Base-by-base conservation (phyloP, 2,797 vertebrate species). In the Picus viridis region DNA sequence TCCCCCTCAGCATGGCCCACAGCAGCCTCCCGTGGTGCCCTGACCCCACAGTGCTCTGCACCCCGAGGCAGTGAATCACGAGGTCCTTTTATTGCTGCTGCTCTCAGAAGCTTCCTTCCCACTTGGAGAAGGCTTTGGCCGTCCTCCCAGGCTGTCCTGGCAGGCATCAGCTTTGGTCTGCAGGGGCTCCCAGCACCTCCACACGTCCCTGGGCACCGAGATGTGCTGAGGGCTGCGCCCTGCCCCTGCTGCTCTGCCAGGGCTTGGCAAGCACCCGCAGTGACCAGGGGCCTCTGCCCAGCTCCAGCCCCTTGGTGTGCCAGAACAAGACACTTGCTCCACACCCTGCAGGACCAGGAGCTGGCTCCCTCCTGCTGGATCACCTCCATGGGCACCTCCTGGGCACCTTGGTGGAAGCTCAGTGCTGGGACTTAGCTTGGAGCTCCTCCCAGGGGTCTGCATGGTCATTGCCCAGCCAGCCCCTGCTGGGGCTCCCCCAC, bases 371-470 rank as follows among this genome's bases (percentile, higher is more conserved):
- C 26, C 29, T 2, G 1, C 26, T 10, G 29, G 27, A 8, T 22
- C 2, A 5, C 15, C 41, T 43, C 41, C 41, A 43, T 43, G 41
- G 41, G 41, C 41, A 6, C 32, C 67, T 56, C 24, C 39, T 0
- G 3, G 16, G 41, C 2, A 5, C 26, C 74, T n/a, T 10, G 0
- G 2, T n/a, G 22, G 22, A n/a, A 22, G 11, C 12, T 1, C 23
- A 2, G 34, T 1, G 0, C 2, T 12, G 45, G 17, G 68, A 61
- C 47, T 49, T 7, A 2, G 15, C 11, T 3, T 30, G 54, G 56
- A 1, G 2, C 1, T 34, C n/a, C 6, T 11, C 8, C 41, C 12
- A 16, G 2, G 19, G 18, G 23, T 9, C 13, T 16, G 8, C 0
- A 18, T 23, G 39, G 43, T 32, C 0, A 1, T 16, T 54, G 57